Evolutionary conservation across 2,113 vertebrate genomes (phyloP), one percentile per base, ranked within the genome.

Genomic region (Hassar affinis): DNA sequence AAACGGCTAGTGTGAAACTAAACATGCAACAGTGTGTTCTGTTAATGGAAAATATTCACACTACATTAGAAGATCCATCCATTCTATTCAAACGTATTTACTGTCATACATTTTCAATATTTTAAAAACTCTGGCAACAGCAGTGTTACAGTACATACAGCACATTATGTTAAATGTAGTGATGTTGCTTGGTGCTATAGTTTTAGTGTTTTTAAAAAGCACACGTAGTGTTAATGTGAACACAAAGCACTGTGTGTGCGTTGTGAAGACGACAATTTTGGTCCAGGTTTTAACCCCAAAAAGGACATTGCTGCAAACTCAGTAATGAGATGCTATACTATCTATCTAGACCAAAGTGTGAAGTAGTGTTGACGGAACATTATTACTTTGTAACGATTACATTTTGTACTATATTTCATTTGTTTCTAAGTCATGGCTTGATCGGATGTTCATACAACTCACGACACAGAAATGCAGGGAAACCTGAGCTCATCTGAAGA

Each of bases 401-500:
- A 17, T 57, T 52, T 35, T 54, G 47, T 10, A 54, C 22, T 68
- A 68, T 69, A 68, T 22, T 54, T 78, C 22, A 4, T 35, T 64
- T 38, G 14, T 59, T 42, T 66, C 59, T 27, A 22, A 56, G 15
- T 66, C 72, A 66, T 12, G 61, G 68, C 51, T 38, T 61, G 49
- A 17, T 68, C 27, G 4, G 38, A 35, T 18, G 2, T 30, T 75
- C 42, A 35, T 33, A 42, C 68, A 42, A 59, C 82, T 64, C 54
- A 61, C 18, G n/a, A 61, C 56, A 74, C 49, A 30, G 35, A 72
- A 25, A 81, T 47, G n/a, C 7, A 81, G 69, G 69, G 56, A 47
- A 78, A 78, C 82, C 75, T 78, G 75, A 84, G 59, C 74, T 68
- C 61, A 78, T 78, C 35, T 52, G 74, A 68, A 54, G 72, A 83